phyloP scores from a whole-genome alignment of 2,888 invertebrate genomes.

The Omphaloscelis lunosa region DNA sequence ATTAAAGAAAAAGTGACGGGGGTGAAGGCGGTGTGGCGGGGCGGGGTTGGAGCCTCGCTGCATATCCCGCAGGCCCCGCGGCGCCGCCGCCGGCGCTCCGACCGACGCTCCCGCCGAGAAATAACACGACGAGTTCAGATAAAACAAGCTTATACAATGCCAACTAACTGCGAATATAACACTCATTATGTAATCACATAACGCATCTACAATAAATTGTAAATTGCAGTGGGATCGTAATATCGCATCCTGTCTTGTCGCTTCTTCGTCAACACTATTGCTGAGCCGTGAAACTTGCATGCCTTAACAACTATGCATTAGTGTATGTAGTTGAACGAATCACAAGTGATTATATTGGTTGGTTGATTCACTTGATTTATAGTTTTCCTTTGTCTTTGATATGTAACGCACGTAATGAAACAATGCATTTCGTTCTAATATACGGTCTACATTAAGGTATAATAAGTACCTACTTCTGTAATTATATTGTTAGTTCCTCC shows the following conservation, averaged over 20 bases:
- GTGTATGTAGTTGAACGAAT: conserved; percentile 10
- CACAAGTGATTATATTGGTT: conserved; percentile 4
- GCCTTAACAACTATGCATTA: conserved; percentile 18
- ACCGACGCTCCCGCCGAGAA: conserved; percentile 68
- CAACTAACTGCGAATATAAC: conserved; percentile 52
- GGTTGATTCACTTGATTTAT: conserved; percentile 39
- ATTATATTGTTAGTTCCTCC: not conserved
- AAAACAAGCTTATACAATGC: conserved; percentile 77
- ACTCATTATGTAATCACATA: conserved; percentile 47
- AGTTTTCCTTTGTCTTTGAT: conserved; percentile 3
- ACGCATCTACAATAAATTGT: conserved; percentile 25
- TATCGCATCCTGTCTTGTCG: conserved; percentile 9
- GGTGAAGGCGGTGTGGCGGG: conserved; percentile 54
- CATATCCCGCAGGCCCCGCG: conserved; percentile 69
- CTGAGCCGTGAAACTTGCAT: conserved; percentile 27
- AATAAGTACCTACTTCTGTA: not conserved
- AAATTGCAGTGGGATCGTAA: conserved; percentile 28
- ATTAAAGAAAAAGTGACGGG: conserved; percentile 75
- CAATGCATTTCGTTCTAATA: not conserved
- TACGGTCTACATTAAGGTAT: too few relatives aligned
- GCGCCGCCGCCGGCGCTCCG: conserved; percentile 66
- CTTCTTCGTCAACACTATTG: not conserved
- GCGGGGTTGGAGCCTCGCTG: conserved; percentile 56
- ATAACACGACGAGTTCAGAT: conserved; percentile 75
- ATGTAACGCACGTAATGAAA: not conserved